Conservation (phyloP, 2,113 vertebrate genomes). For the Plecturocebus donacophilus region DNA sequence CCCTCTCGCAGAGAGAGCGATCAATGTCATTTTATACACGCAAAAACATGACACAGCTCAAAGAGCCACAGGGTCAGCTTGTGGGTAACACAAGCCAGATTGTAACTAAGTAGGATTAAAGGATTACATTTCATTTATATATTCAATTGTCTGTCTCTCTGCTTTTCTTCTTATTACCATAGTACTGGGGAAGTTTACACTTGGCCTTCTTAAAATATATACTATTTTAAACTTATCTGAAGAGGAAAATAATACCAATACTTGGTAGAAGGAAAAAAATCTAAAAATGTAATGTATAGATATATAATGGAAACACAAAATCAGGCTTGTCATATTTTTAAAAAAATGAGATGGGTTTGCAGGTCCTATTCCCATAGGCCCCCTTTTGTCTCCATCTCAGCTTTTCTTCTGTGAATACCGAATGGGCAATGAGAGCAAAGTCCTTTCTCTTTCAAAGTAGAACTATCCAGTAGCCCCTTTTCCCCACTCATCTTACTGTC, state of each 20-base stretch:
- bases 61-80: conserved; percentile 36
- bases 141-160: conserved; percentile 58
- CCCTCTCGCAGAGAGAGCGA: not conserved
- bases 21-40: conserved; percentile 24
- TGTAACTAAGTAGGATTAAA: conserved; percentile 66
- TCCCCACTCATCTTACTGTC: not conserved
- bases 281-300: not conserved
- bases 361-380: not conserved
- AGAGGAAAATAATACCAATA: conserved; percentile 12
- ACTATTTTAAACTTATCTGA: conserved; percentile 40
- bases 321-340: not conserved
- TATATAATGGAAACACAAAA: not conserved
- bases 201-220: conserved; percentile 43
- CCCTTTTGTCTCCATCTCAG: not conserved
- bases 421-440: not conserved
- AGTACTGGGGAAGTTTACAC: not conserved
- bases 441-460: not conserved
- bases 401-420: not conserved
- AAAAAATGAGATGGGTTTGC: not conserved
- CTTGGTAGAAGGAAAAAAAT: conserved; percentile 28
- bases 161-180: conserved; percentile 47
- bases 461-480: not conserved
- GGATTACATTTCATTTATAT: conserved; percentile 69
- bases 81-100: conserved; percentile 45
- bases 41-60: conserved; percentile 20